Base-by-base conservation (phyloP, 2,888 invertebrate species). In the Lepidocyrtoides sp. region DNA sequence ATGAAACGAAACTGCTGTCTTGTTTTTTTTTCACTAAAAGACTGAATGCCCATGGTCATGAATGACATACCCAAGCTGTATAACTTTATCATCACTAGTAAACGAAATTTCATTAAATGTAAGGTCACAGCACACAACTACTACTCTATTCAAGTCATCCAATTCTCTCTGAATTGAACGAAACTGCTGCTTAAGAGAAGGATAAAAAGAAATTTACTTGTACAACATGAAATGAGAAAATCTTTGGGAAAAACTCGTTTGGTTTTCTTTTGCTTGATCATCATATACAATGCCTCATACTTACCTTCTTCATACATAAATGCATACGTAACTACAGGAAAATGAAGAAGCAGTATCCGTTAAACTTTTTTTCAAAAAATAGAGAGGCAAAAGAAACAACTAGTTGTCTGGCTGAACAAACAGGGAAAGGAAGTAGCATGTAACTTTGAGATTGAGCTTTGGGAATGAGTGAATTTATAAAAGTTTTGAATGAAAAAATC, bases 71-170 rank as follows among this genome's bases (percentile, higher is more conserved):
- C n/a, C n/a, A n/a, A n/a, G n/a, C n/a, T n/a, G n/a, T n/a, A n/a
- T n/a, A n/a, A n/a, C n/a, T n/a, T n/a, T n/a, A n/a, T n/a, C n/a
- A n/a, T n/a, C n/a, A n/a, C n/a, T n/a, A n/a, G 32, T 29, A 32
- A 66, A 66, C 48, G 23, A 75, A 75, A 75, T 75, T 75, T 75
- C 75, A 75, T 75, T 75, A 75, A 75, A 48, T 48, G 20, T 10
- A 75, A 75, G 75, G 48, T 23, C 44, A 48, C n/a, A n/a, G n/a
- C n/a, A n/a, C n/a, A n/a, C n/a, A n/a, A n/a, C n/a, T n/a, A n/a
- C n/a, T n/a, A n/a, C n/a, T n/a, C n/a, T n/a, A n/a, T n/a, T n/a
- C n/a, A n/a, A n/a, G n/a, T n/a, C n/a, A n/a, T n/a, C 26, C 75
- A 57, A 8, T 26, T 79, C 23, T 4, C 48, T 77, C 3, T 29